A percentile compares a stretch with the other conserved stretches of the same genome.
Conservation (phyloP, 2,888 invertebrate genomes). For the Cheilosia pagana region DNA sequence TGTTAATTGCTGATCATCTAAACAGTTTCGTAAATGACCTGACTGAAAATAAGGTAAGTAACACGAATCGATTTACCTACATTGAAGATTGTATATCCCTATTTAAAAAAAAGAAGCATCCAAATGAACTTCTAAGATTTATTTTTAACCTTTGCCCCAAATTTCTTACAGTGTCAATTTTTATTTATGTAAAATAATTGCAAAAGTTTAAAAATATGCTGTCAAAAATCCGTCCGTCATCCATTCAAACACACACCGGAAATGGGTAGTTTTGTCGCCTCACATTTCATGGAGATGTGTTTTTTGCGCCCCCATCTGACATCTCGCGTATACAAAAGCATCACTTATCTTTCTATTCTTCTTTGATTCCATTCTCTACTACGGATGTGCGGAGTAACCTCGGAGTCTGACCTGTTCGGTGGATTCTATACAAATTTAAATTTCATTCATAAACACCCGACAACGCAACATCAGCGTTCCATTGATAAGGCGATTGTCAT, state of each 20-base stretch:
- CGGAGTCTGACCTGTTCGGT: conserved; percentile 43
- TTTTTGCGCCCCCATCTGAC: background rate
- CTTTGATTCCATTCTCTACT: conserved; percentile 28
- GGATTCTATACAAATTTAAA: conserved; percentile 58
- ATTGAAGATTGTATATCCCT: too few relatives aligned
- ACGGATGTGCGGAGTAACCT: conserved; percentile 61
- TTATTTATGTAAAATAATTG: too few relatives aligned
- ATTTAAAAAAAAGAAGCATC: too few relatives aligned
- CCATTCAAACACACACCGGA: conserved; percentile 6
- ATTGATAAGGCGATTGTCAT: conserved; percentile 70
- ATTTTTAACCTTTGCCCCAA: too few relatives aligned
- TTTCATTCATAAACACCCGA: conserved; percentile 68
- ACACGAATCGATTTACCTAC: too few relatives aligned
- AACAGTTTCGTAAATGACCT: too few relatives aligned
- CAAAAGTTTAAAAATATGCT: too few relatives aligned
- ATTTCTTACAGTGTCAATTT: too few relatives aligned
- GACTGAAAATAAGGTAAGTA: too few relatives aligned
- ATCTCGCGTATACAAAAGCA: background rate
- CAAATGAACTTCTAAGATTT: too few relatives aligned
- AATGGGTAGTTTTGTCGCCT: conserved; percentile 34
- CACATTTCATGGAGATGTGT: conserved; percentile 30
- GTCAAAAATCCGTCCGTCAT: too few relatives aligned
- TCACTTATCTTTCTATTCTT: conserved; percentile 32
- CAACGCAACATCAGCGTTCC: conserved; percentile 37
- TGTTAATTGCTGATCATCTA: too few relatives aligned